A percentile compares a stretch with the other conserved stretches of the same genome.
phyloP scores from a whole-genome alignment of 2,888 invertebrate genomes.

The Cryptocephalus primarius region DNA sequence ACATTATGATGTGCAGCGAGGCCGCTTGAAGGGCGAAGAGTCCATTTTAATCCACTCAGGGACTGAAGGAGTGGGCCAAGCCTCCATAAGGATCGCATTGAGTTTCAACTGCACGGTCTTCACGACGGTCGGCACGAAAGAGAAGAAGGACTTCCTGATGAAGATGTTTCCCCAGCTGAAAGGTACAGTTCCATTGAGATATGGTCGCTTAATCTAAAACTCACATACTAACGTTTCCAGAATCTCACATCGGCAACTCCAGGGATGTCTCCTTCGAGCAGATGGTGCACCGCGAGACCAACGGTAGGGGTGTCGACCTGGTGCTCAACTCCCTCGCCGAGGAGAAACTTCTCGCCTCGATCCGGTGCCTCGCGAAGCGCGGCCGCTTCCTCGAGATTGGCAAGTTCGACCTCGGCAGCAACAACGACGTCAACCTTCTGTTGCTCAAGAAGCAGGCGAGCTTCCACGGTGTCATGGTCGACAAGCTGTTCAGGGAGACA shows the following conservation, averaged over 20 bases:
- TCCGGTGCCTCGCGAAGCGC: constrained; percentile 46
- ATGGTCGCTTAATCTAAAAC: neutral
- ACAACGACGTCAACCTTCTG: constrained; percentile 53
- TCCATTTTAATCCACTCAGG: constrained; percentile 46
- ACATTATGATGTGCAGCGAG: constrained; percentile 7
- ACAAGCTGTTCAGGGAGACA: constrained; percentile 28
- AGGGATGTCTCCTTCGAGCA: constrained; percentile 79
- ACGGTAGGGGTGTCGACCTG: constrained; percentile 81
- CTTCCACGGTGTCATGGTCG: constrained; percentile 70
- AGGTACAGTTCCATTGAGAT: too few relatives aligned
- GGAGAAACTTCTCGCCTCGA: constrained; percentile 71
- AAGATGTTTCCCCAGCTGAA: constrained; percentile 37
- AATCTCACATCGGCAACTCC: constrained; percentile 43
- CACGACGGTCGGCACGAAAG: constrained; percentile 58
- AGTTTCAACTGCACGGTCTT: constrained; percentile 52
- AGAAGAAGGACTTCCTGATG: constrained; percentile 53
- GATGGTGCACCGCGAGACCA: constrained; percentile 67
- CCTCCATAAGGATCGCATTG: constrained; percentile 63
- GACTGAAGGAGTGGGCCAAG: constrained; percentile 65
- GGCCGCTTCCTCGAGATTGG: constrained; percentile 79
- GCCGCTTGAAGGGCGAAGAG: constrained; percentile 27
- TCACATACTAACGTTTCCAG: too few relatives aligned
- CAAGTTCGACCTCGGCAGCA: constrained; percentile 66
- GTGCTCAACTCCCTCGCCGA: constrained; percentile 87
- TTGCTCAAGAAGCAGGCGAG: constrained; percentile 59